phyloP scores from a whole-genome alignment of 2,888 invertebrate species.

The Drosophila nigritarsus region DNA sequence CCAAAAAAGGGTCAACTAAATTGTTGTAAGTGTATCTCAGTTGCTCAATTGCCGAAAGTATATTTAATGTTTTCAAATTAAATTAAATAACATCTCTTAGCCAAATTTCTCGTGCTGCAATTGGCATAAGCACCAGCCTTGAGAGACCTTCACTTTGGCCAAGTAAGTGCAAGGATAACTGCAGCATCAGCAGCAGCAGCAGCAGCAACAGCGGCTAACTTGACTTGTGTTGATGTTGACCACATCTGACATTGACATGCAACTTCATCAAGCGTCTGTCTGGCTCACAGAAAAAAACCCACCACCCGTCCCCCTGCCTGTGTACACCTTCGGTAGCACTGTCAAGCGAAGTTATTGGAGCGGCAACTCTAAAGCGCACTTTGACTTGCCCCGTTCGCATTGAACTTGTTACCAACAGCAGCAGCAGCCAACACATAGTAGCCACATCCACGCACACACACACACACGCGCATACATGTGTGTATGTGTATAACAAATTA shows the following conservation, averaged over 20 bases:
- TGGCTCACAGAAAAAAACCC: constrained; percentile 3
- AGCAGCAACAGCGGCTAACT: constrained; percentile 23
- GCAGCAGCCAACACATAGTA: constrained; percentile 41
- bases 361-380: constrained; percentile 78
- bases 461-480: not conserved
- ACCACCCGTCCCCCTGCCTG: not conserved
- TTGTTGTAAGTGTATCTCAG: not conserved
- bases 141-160: constrained; percentile 71
- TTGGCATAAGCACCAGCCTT: constrained; percentile 45
- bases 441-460: constrained; percentile 18
- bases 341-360: constrained; percentile 67
- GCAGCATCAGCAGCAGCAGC: constrained; percentile 19
- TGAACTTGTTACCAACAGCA: constrained; percentile 63
- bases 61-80: not conserved
- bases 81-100: not conserved
- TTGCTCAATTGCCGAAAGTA: not conserved
- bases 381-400: constrained; percentile 69
- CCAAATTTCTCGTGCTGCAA: not conserved
- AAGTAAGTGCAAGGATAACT: constrained; percentile 77
- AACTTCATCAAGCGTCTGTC: constrained; percentile 68
- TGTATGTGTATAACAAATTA: constrained; percentile 55
- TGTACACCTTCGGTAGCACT: constrained; percentile 11
- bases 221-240: constrained; percentile 58
- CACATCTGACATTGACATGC: constrained; percentile 75
- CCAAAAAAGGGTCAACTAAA: not conserved